Conservation (phyloP, 2,888 invertebrate genomes). For the Theodoxus fluviatilis region DNA sequence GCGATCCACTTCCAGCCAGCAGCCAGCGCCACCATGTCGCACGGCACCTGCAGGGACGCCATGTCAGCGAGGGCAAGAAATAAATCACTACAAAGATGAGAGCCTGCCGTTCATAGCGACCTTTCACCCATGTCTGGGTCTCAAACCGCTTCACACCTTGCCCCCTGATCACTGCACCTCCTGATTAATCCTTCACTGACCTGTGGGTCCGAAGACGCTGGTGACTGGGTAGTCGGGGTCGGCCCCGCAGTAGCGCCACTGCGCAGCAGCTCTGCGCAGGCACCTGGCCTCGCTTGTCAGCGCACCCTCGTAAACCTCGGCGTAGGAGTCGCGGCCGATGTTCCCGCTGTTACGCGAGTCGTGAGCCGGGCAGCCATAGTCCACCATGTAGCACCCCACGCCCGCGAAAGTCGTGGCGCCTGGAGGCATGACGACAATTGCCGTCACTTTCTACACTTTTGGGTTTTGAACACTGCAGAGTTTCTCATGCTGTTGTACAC, state of each 20-base stretch:
- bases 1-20: slow-evolving; percentile 40
- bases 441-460: no score
- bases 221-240: slow-evolving; percentile 35
- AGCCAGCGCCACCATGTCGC: slow-evolving; percentile 40
- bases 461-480: no score
- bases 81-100: no score
- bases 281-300: slow-evolving; percentile 36
- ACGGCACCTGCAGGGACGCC: slow-evolving; percentile 34
- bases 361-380: slow-evolving; percentile 40
- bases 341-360: slow-evolving; percentile 28
- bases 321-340: slow-evolving; percentile 35
- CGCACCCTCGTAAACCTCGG: slow-evolving; percentile 33
- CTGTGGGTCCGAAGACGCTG: slow-evolving; percentile 43
- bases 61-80: no score
- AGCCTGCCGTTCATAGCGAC: no score
- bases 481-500: no score
- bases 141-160: no score
- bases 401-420: slow-evolving; percentile 43
- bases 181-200: no score
- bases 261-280: slow-evolving; percentile 32
- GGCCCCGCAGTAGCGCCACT: slow-evolving; percentile 39
- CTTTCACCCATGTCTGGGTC: no score
- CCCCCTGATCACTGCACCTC: no score
- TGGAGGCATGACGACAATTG: no score
- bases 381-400: slow-evolving; percentile 39